Evolutionary conservation across 2,888 invertebrate species (phyloP).

Genomic region (Lordiphosa andalusiaca): DNA sequence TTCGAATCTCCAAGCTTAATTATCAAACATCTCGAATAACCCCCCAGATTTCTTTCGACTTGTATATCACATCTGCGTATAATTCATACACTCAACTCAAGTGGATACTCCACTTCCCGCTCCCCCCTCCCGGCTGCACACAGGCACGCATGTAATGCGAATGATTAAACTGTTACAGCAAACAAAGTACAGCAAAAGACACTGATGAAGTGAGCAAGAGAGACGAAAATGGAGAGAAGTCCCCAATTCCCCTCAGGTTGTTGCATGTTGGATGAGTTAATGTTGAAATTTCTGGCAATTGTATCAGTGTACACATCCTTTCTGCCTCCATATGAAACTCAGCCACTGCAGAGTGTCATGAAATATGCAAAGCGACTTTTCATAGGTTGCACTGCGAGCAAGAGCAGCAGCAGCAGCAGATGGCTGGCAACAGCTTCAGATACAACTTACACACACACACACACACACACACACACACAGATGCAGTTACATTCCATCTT

Average conservation of each 20-base stretch:
- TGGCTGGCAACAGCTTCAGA: constrained; percentile 7
- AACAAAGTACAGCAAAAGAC: constrained; percentile 64
- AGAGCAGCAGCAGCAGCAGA: constrained; percentile 19
- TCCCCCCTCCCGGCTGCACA: constrained; percentile 1
- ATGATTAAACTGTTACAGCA: constrained; percentile 68
- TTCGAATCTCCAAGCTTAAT: background rate
- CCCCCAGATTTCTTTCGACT: constrained; percentile 2
- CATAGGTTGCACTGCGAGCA: constrained; percentile 25
- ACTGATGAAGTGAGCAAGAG: constrained; percentile 59
- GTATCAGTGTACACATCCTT: constrained; percentile 15
- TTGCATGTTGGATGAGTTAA: constrained; percentile 52
- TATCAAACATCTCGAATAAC: background rate
- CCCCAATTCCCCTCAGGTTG: constrained; percentile 42
- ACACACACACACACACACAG: no score
- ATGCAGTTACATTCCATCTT: constrained; percentile 20
- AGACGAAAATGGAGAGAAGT: constrained; percentile 23
- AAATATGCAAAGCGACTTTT: constrained; percentile 69
- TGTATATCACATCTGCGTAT: constrained; percentile 33
- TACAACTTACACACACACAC: constrained; percentile 29
- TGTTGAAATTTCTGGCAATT: constrained; percentile 55
- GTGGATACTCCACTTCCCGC: background rate
- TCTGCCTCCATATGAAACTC: constrained; percentile 1
- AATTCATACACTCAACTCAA: constrained; percentile 21
- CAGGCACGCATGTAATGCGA: constrained; percentile 49
- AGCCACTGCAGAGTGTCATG: constrained; percentile 35